Conservation (phyloP, 2,888 invertebrate species). For the Scaptomyza tumidula region DNA sequence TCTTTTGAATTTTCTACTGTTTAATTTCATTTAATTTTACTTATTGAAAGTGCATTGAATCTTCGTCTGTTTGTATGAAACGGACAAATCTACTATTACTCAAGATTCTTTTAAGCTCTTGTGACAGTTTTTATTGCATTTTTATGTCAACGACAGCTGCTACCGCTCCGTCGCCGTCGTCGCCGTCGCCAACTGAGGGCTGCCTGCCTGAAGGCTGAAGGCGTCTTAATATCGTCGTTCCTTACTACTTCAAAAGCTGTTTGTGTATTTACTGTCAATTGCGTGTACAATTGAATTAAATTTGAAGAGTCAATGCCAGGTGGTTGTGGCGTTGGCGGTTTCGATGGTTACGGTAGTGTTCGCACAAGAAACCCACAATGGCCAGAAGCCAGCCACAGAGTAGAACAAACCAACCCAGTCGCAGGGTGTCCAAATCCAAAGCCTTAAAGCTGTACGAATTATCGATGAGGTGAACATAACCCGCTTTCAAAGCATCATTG, state of each 20-base stretch:
- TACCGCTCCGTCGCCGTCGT: too few relatives aligned
- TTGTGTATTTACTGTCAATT: conserved; percentile 73
- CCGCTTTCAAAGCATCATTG: conserved; percentile 54
- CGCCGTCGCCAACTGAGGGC: not conserved
- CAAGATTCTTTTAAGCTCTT: conserved; percentile 41
- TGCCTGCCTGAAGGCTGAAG: not conserved
- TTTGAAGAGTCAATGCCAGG: conserved; percentile 69
- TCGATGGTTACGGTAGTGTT: conserved; percentile 7
- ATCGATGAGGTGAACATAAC: conserved; percentile 69
- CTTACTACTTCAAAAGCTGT: conserved; percentile 23
- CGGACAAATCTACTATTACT: conserved; percentile 15
- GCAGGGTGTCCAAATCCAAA: conserved; percentile 63
- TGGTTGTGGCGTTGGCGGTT: conserved; percentile 23
- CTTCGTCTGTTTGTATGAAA: conserved; percentile 20
- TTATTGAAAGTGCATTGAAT: conserved; percentile 42
- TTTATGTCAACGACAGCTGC: conserved; percentile 77
- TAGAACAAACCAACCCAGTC: conserved; percentile 58
- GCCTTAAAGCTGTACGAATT: conserved; percentile 63
- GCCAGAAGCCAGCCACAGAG: conserved; percentile 55
- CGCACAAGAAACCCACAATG: conserved; percentile 39
- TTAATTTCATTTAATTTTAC: too few relatives aligned
- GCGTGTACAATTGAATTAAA: conserved; percentile 69
- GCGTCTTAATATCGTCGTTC: conserved; percentile 49
- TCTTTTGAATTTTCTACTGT: too few relatives aligned
- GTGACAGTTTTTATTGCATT: conserved; percentile 73